Evolutionary conservation across 2,797 vertebrate species (phyloP).

Genomic region (Liasis olivaceus): DNA sequence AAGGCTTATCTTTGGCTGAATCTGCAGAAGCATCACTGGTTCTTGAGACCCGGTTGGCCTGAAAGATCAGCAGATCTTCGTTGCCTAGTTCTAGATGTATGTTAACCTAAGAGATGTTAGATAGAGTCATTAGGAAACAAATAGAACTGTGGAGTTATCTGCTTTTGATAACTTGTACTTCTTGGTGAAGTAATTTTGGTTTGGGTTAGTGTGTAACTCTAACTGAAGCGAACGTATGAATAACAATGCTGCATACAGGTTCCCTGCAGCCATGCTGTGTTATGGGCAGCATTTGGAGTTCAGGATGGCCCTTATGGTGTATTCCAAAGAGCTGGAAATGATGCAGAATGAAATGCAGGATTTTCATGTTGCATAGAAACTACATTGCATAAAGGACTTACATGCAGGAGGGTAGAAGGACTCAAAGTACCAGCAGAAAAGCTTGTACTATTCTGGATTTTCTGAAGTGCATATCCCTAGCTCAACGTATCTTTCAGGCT

Average conservation of each 20-base stretch:
- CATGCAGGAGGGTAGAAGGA: not conserved
- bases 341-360: not conserved
- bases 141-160: too few species aligned
- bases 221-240: not conserved
- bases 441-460: not conserved
- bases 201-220: too few species aligned
- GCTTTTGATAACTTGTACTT: too few species aligned
- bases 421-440: not conserved
- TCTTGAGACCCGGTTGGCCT: too few species aligned
- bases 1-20: too few species aligned
- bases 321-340: not conserved
- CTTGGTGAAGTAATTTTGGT: too few species aligned
- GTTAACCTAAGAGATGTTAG: too few species aligned
- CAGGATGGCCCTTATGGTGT: not conserved
- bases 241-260: not conserved
- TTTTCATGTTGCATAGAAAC: too few species aligned
- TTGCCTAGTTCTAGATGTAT: too few species aligned
- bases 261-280: not conserved
- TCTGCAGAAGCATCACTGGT: too few species aligned
- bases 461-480: not conserved
- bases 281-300: not conserved
- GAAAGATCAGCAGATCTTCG: too few species aligned
- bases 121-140: too few species aligned
- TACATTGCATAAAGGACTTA: not conserved
- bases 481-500: not conserved